phyloP scores from a whole-genome alignment of 2,113 vertebrate genomes.

The Panurus biarmicus region DNA sequence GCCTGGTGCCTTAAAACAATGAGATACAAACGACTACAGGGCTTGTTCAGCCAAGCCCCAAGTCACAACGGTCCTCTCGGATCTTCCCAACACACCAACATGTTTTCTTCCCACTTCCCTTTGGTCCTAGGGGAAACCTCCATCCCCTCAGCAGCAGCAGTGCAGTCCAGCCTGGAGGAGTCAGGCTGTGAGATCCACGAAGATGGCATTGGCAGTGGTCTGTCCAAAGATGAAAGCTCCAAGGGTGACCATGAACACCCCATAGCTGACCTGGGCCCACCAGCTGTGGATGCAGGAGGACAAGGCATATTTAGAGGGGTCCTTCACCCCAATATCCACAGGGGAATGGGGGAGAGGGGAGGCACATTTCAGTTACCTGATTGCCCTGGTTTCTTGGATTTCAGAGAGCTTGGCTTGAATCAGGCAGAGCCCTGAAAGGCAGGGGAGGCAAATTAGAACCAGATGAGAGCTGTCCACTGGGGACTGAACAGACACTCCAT shows the following conservation, averaged over 20 bases:
- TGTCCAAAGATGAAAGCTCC: constrained; percentile 87
- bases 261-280: constrained; percentile 81
- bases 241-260: constrained; percentile 78
- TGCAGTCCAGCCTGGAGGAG: background rate
- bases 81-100: background rate
- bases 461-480: background rate
- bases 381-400: constrained; percentile 79
- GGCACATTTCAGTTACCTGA: constrained; percentile 71
- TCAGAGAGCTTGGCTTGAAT: constrained; percentile 92
- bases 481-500: background rate
- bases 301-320: background rate
- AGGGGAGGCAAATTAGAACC: background rate
- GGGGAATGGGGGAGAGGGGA: background rate
- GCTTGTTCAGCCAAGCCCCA: background rate
- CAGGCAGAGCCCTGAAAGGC: constrained; percentile 81
- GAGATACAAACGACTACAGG: background rate
- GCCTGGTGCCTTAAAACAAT: background rate
- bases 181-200: constrained; percentile 71
- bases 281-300: constrained; percentile 73
- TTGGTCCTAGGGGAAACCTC: background rate
- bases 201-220: constrained; percentile 81
- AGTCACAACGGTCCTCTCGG: background rate
- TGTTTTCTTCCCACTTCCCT: background rate
- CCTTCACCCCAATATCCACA: background rate
- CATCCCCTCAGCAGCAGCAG: background rate